Evolutionary conservation across 2,797 vertebrate genomes (phyloP), one percentile per base, ranked within the genome.

Genomic region (Fistularia commersonii): DNA sequence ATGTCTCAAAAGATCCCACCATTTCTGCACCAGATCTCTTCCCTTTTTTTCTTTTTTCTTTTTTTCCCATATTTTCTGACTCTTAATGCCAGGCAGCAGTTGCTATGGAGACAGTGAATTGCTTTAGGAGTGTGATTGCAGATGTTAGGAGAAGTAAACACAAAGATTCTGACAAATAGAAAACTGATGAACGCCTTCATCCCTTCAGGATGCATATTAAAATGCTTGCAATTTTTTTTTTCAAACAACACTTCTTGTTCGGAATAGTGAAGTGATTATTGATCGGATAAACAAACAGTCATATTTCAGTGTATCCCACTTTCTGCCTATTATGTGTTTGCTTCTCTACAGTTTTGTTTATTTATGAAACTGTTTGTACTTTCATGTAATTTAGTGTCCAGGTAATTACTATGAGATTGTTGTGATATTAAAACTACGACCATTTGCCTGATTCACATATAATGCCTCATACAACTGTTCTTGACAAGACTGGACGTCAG

Each of bases 41-140:
- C 14, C 11, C 12, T 12, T 13, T 32, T 41, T 10, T n/a, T 41
- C 41, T 13, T 8, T 33, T 10, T 53, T 34, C 32, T 46, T 41
- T 42, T 69, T 75, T 55, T 61, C 61, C 75, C 41, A 48, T 63
- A 45, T 67, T 49, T 61, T 65, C 66, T 69, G 42, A 32, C 59
- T 76, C 80, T 80, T 80, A 86, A 87, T 89, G 85, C 78, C 87
- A 89, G 90, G 90, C 82, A 86, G 72, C 83, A 86, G 93, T 98
- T 93, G 89, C 92, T 91, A 93, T 90, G 92, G 94, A 74, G 93
- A 98, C 92, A 14, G 64, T n/a, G 35, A 68, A 82, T 86, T 83
- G 90, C 90, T 92, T 92, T 87, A 87, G 91, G 90, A 91, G 88
- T 88, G 87, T 70, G 77, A 84, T 69, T 84, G 82, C 75, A 89